Evolutionary conservation across 2,888 invertebrate species (phyloP).

Genomic region (Thalpophila matura): DNA sequence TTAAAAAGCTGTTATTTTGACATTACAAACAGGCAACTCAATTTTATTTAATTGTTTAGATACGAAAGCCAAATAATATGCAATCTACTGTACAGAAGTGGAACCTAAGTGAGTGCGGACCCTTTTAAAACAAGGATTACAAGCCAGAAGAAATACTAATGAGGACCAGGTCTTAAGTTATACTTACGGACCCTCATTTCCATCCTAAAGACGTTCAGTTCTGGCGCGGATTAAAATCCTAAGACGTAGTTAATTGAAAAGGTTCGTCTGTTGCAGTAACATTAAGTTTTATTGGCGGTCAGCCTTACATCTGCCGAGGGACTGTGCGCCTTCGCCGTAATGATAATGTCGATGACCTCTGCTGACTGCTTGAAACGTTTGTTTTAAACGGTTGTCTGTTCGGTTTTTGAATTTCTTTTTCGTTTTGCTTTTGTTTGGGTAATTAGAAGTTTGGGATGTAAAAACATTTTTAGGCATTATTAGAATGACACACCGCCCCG

Average conservation of each 20-base stretch:
- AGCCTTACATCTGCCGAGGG: slow-evolving; percentile 67
- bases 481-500: too few species aligned
- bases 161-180: slow-evolving; percentile 52
- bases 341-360: slow-evolving; percentile 74
- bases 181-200: slow-evolving; percentile 50
- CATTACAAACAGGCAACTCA: too few species aligned
- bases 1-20: too few species aligned
- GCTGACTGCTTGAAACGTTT: slow-evolving; percentile 53
- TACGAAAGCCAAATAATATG: slow-evolving; percentile 27
- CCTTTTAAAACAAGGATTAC: slow-evolving; percentile 29
- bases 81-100: slow-evolving; percentile 16
- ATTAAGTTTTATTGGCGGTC: slow-evolving; percentile 80
- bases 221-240: slow-evolving; percentile 73
- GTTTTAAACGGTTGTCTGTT: slow-evolving; percentile 39
- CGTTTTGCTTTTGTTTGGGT: background rate
- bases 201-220: slow-evolving; percentile 56
- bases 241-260: slow-evolving; percentile 83
- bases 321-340: slow-evolving; percentile 63
- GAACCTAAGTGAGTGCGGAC: background rate
- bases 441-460: background rate
- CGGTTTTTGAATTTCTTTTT: slow-evolving; percentile 4
- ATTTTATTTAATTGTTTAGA: too few species aligned
- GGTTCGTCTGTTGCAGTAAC: slow-evolving; percentile 68
- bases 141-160: slow-evolving; percentile 42
- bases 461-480: background rate